Conservation (phyloP, 2,797 vertebrate species). For the Hylomyscus alleni region DNA sequence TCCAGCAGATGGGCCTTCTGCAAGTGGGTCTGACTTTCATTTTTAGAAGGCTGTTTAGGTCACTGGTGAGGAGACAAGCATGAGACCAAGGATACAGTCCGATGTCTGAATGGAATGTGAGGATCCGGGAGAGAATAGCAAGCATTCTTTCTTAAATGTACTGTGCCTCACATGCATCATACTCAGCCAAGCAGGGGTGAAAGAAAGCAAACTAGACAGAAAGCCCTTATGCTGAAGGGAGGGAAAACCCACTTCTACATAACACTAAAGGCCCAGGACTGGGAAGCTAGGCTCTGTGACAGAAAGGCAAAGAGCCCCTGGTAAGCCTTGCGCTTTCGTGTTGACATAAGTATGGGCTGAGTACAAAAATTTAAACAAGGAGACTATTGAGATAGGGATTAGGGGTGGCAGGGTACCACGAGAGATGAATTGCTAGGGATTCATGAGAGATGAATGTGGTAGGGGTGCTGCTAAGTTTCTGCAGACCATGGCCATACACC, state of each 20-base stretch:
- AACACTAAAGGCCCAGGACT: neutral
- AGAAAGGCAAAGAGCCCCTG: neutral
- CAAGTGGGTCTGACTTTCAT: neutral
- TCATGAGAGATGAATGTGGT: neutral
- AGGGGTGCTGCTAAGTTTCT: neutral
- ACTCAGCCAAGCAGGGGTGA: neutral
- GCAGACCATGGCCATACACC: neutral
- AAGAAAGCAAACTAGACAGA: neutral
- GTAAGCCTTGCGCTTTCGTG: neutral
- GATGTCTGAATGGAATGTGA: neutral
- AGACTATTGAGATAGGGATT: neutral
- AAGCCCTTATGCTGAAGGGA: neutral
- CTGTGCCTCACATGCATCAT: neutral
- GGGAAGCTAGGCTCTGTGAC: neutral
- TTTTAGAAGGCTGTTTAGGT: neutral
- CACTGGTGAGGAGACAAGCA: neutral
- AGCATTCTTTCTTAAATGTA: neutral
- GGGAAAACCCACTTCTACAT: neutral
- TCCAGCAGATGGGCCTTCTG: neutral
- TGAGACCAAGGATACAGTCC: neutral
- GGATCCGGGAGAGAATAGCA: neutral
- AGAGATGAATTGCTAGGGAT: neutral
- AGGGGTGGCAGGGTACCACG: neutral
- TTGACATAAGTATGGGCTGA: no score
- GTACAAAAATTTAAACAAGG: neutral